phyloP scores from a whole-genome alignment of 2,113 vertebrate species.

The Haemorhous mexicanus region DNA sequence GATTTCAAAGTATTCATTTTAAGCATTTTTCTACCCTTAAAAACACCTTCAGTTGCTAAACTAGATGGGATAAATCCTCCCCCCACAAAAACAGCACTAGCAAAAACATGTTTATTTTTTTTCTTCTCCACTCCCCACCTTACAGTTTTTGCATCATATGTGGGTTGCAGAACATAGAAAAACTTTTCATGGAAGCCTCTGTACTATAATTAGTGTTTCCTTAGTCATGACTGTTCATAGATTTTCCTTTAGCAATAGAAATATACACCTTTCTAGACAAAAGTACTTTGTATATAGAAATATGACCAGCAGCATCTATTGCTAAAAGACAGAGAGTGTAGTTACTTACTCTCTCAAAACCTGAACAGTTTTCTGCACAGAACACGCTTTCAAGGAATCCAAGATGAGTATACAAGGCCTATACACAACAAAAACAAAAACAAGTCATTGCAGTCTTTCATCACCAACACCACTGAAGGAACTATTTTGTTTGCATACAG shows the following conservation, averaged over 20 bases:
- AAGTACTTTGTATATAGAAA: not conserved
- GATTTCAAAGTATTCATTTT: not conserved
- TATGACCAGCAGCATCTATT: not conserved
- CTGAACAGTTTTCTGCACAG: slow-evolving; percentile 87
- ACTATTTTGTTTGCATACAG: not conserved
- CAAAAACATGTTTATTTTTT: not conserved
- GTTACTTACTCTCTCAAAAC: slow-evolving; percentile 91
- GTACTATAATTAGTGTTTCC: not conserved
- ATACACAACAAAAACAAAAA: slow-evolving; percentile 20
- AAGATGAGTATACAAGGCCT: slow-evolving; percentile 96
- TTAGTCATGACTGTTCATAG: not conserved
- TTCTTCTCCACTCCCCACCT: not conserved
- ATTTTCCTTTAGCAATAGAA: not conserved
- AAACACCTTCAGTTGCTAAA: not conserved
- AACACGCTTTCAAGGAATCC: slow-evolving; percentile 90
- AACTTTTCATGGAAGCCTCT: not conserved
- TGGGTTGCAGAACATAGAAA: not conserved
- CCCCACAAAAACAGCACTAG: not conserved
- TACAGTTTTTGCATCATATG: not conserved
- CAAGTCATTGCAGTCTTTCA: not conserved
- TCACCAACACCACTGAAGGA: not conserved
- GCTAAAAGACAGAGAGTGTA: not conserved
- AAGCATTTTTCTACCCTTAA: not conserved
- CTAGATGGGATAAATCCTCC: not conserved
- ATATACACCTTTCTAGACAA: not conserved